Evolutionary conservation across 1,140 invertebrate species (phyloP).

Genomic region (Apis dorsata): DNA sequence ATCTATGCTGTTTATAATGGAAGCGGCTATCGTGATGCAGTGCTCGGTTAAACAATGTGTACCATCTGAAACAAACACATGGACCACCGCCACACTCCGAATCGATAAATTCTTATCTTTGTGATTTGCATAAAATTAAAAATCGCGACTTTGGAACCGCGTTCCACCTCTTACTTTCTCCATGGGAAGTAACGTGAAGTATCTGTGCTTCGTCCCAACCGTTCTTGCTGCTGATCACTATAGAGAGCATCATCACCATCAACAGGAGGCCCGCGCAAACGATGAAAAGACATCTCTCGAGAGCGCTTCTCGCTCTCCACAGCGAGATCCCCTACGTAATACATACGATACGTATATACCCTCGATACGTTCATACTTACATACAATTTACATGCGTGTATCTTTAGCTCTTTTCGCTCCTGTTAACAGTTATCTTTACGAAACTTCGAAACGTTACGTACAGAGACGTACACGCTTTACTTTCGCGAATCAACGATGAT

Average conservation of each 20-base stretch:
- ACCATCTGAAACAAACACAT: slow-evolving; percentile 64
- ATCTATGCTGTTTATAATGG: slow-evolving; percentile 92
- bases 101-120: too few relatives aligned
- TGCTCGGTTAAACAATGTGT: slow-evolving; percentile 88
- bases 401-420: too few relatives aligned
- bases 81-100: not conserved
- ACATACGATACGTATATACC: not conserved
- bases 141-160: not conserved
- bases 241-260: slow-evolving; percentile 82
- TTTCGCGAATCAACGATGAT: too few relatives aligned
- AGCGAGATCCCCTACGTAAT: slow-evolving; percentile 80
- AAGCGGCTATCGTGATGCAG: slow-evolving; percentile 92
- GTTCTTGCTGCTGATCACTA: slow-evolving; percentile 72
- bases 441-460: too few relatives aligned
- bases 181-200: slow-evolving; percentile 75
- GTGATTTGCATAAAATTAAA: too few relatives aligned
- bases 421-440: too few relatives aligned
- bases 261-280: slow-evolving; percentile 81
- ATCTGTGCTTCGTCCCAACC: slow-evolving; percentile 75
- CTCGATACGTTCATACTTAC: too few relatives aligned
- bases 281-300: slow-evolving; percentile 82
- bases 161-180: slow-evolving; percentile 67
- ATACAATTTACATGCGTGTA: too few relatives aligned
- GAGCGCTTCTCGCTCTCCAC: slow-evolving; percentile 83
- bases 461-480: too few relatives aligned